Evolutionary conservation across 2,888 invertebrate species (phyloP).

Genomic region (Cybosia mesomella): DNA sequence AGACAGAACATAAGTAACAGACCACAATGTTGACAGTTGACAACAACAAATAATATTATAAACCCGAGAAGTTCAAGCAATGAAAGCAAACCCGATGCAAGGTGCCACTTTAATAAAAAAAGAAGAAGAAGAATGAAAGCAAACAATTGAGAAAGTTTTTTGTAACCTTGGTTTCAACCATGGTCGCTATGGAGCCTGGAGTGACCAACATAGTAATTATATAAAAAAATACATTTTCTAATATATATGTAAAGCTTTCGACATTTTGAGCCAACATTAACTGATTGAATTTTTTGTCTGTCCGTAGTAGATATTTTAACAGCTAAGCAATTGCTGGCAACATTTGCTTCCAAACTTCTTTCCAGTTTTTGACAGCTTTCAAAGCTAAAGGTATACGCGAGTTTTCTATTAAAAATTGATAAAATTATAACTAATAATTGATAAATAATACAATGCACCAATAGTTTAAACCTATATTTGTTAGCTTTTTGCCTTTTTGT

Average conservation of each 20-base stretch:
- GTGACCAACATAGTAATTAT: no score
- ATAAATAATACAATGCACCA: conserved; percentile 60
- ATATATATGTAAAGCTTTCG: not conserved
- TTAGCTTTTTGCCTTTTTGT: conserved; percentile 34
- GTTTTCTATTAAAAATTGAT: conserved; percentile 62
- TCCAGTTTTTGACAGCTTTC: conserved; percentile 84
- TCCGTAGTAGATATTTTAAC: not conserved
- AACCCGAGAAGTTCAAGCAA: no score
- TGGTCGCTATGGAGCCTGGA: no score
- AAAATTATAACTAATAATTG: conserved; percentile 45
- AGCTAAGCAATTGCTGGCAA: conserved; percentile 31
- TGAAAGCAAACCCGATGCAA: no score
- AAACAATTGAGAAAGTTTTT: no score
- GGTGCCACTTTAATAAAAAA: no score
- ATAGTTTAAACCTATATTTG: conserved; percentile 34
- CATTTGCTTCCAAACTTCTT: conserved; percentile 58
- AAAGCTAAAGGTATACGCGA: conserved; percentile 78
- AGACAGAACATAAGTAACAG: no score
- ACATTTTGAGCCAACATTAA: not conserved
- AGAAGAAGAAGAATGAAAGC: no score
- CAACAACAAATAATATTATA: no score
- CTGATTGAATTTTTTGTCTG: not conserved
- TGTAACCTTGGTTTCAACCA: no score
- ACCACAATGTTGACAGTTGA: no score
- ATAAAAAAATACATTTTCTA: no score